Evolutionary conservation across 2,797 vertebrate species (phyloP).

Genomic region (Eutrigla gurnardus): DNA sequence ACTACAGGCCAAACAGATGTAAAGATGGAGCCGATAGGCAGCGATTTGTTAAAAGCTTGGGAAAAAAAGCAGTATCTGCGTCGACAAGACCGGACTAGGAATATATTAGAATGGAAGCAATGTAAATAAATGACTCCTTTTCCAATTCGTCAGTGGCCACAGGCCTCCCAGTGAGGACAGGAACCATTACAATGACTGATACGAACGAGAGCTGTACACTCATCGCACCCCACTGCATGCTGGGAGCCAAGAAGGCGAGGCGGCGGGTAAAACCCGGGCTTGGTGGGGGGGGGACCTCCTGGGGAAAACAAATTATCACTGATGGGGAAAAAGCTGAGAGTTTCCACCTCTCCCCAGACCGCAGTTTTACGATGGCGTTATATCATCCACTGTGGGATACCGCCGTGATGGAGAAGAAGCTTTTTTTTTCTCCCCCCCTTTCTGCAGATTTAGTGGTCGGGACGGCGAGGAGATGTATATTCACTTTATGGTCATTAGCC

Average conservation of each 20-base stretch:
- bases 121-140: slow-evolving; percentile 61
- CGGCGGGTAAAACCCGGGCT: slow-evolving; percentile 29
- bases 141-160: slow-evolving; percentile 54
- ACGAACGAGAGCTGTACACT: slow-evolving; percentile 37
- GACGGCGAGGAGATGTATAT: slow-evolving; percentile 62
- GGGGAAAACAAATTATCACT: slow-evolving; percentile 70
- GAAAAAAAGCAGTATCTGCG: slow-evolving; percentile 27
- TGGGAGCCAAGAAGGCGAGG: slow-evolving; percentile 61
- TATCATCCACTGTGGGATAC: slow-evolving; percentile 56
- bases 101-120: slow-evolving; percentile 53
- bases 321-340: slow-evolving; percentile 49
- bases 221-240: slow-evolving; percentile 56
- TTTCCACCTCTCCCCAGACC: slow-evolving; percentile 43
- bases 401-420: slow-evolving; percentile 40
- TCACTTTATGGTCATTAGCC: slow-evolving; percentile 75
- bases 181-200: slow-evolving; percentile 72
- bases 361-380: slow-evolving; percentile 69
- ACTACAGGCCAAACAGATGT: neutral
- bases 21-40: slow-evolving; percentile 8
- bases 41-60: slow-evolving; percentile 1
- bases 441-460: slow-evolving; percentile 55
- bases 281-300: slow-evolving; percentile 40
- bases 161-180: slow-evolving; percentile 56
- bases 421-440: slow-evolving; percentile 18
- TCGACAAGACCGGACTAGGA: slow-evolving; percentile 26